Evolutionary conservation across 1,140 invertebrate genomes (phyloP).

Genomic region (Brachionus calyciflorus): DNA sequence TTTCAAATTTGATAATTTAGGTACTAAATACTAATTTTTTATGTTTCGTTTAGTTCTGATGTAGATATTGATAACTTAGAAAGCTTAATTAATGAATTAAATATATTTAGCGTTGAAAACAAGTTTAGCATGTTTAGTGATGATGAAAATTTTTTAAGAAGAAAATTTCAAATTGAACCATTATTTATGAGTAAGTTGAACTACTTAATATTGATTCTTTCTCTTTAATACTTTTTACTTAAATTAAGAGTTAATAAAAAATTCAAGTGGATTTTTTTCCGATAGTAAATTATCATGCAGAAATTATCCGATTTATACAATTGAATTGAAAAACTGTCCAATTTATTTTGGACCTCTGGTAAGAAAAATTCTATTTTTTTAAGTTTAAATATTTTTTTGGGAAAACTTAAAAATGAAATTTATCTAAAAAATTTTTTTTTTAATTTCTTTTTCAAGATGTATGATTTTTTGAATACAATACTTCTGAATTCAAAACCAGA

Average conservation of each 20-base stretch:
- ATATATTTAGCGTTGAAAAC: neutral
- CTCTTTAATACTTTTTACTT: neutral
- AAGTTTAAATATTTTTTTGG: too few relatives aligned
- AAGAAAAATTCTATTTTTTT: neutral
- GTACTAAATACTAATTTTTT: neutral
- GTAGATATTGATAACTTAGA: neutral
- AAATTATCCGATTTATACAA: neutral
- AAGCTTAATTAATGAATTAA: neutral
- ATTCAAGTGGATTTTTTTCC: too few relatives aligned
- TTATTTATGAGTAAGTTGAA: neutral
- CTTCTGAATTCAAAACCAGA: too few relatives aligned
- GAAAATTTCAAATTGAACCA: neutral
- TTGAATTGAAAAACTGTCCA: neutral
- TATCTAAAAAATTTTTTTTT: too few relatives aligned
- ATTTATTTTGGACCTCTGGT: neutral
- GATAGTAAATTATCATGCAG: neutral
- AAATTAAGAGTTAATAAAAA: neutral
- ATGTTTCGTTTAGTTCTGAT: neutral
- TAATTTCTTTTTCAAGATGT: too few relatives aligned
- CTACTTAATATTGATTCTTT: too few relatives aligned
- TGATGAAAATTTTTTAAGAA: slow-evolving; percentile 35
- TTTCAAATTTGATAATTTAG: neutral
- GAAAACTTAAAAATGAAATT: too few relatives aligned
- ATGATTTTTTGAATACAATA: too few relatives aligned
- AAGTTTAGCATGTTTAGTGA: neutral